Conservation (phyloP, 2,797 vertebrate genomes). For the Gallinago nigripennis region DNA sequence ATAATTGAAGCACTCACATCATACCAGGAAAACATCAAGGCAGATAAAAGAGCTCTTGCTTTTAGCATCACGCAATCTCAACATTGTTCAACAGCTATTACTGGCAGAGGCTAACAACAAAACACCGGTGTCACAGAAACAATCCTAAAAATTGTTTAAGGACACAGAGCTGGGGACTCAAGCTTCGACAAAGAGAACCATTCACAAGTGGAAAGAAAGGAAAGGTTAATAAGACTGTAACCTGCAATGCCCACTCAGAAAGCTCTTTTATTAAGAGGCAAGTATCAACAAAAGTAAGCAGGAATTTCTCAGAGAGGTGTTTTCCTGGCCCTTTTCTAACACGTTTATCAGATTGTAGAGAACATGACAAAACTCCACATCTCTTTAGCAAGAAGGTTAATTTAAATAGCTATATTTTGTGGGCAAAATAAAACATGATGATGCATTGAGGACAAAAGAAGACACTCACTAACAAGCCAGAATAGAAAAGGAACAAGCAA, state of each 20-base stretch:
- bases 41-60: background rate
- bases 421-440: background rate
- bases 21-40: background rate
- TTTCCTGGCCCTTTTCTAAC: background rate
- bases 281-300: background rate
- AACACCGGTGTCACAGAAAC: background rate
- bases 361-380: background rate
- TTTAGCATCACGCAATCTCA: background rate
- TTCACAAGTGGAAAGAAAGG: background rate
- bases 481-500: background rate
- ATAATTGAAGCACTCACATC: background rate
- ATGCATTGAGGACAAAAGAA: background rate
- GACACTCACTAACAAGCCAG: background rate
- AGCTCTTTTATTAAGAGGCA: background rate
- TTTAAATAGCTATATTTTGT: background rate
- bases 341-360: background rate
- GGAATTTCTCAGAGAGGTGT: background rate
- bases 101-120: background rate
- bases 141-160: background rate
- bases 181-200: background rate
- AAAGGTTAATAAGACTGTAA: conserved; percentile 20
- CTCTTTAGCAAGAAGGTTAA: background rate
- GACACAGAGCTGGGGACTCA: background rate
- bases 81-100: background rate
- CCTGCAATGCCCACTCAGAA: background rate